Evolutionary conservation across 1,140 invertebrate species (phyloP).

Genomic region (Megalopta genalis): DNA sequence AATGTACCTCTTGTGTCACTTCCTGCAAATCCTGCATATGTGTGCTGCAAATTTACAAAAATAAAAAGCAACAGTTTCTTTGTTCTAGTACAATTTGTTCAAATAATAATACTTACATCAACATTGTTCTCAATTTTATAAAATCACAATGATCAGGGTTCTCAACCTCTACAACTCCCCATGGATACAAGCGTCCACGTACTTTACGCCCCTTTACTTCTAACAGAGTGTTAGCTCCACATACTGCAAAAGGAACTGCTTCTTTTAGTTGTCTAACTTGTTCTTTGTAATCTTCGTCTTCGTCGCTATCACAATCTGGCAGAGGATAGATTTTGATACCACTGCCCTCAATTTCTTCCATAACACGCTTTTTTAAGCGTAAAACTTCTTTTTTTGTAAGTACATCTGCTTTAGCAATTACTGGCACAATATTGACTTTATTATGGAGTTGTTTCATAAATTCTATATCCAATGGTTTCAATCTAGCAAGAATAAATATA

Average conservation of each 20-base stretch:
- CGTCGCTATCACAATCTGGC: conserved; percentile 96
- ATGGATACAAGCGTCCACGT: conserved; percentile 96
- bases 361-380: conserved; percentile 91
- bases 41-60: conserved; percentile 83
- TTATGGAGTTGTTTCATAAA: conserved; percentile 99
- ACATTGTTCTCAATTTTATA: conserved; percentile 97
- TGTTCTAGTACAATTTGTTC: background rate
- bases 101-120: conserved; percentile 85
- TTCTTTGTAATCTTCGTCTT: conserved; percentile 96
- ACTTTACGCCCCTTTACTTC: conserved; percentile 95
- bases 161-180: conserved; percentile 99
- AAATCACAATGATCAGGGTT: conserved; percentile 99
- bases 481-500: conserved; percentile 24
- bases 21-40: conserved; percentile 98
- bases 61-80: background rate
- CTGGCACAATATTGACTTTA: conserved; percentile 99
- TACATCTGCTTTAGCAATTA: conserved; percentile 99
- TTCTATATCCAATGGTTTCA: conserved; percentile 96
- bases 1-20: conserved; percentile 97
- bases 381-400: conserved; percentile 96
- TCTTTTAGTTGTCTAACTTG: conserved; percentile 95
- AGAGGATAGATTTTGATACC: conserved; percentile 97
- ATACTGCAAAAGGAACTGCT: conserved; percentile 99
- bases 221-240: conserved; percentile 95
- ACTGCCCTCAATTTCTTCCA: conserved; percentile 91